These are phyloP conservation scores for Megamerina dolium DNA, from an alignment of 2,888 invertebrate genomes.

Conservation along the genomic window DNA sequence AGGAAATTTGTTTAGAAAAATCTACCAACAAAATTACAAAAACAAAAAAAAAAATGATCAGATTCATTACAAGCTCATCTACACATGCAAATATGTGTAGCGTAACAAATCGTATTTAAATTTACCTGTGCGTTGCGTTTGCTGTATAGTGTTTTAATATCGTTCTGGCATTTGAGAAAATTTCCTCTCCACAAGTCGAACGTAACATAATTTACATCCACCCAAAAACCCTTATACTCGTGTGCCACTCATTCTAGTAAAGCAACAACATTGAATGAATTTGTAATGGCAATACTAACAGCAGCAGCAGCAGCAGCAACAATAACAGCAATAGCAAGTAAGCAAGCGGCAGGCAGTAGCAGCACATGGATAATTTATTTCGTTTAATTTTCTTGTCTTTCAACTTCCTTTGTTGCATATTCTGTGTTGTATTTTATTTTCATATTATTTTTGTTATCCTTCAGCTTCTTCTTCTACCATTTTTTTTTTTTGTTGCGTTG, in stretches of 20 bases:
- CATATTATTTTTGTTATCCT: background rate
- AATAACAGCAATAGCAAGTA: too few relatives aligned
- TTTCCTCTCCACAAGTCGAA: too few relatives aligned
- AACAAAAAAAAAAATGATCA: background rate
- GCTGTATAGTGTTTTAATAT: too few relatives aligned
- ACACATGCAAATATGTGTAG: constrained; percentile 19
- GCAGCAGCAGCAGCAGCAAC: too few relatives aligned
- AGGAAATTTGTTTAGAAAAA: background rate
- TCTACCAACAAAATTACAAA: background rate
- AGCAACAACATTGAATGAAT: too few relatives aligned
- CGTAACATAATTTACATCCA: too few relatives aligned
- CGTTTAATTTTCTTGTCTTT: constrained; percentile 5
- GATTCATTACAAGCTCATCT: background rate
- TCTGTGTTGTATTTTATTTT: background rate
- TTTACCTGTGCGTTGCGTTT: too few relatives aligned
- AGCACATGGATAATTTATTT: constrained; percentile 18
- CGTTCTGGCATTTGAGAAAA: too few relatives aligned
- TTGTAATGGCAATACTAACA: too few relatives aligned
- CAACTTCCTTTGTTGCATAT: background rate
- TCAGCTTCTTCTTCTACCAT: background rate
- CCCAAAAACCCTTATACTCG: too few relatives aligned
- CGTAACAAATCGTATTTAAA: constrained; percentile 43
- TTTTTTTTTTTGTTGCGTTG: background rate
- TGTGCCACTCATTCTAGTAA: too few relatives aligned
- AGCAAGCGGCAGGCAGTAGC: too few relatives aligned